Conservation (phyloP, 2,797 vertebrate species). For the Microchirus variegatus region DNA sequence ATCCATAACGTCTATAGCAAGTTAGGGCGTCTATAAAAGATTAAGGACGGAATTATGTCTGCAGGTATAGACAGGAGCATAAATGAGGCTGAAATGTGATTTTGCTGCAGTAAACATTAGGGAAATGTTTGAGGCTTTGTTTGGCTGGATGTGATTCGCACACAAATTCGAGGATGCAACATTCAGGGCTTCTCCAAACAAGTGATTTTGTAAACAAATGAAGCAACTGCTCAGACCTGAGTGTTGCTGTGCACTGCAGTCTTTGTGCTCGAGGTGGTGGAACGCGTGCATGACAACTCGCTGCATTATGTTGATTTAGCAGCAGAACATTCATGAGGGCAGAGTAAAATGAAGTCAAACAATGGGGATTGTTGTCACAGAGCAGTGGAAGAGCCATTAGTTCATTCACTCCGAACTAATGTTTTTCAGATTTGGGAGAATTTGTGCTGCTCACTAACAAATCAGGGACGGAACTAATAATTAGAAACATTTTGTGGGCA, state of each 20-base stretch:
- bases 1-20: slow-evolving; percentile 46
- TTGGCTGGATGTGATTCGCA: slow-evolving; percentile 62
- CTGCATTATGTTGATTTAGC: slow-evolving; percentile 34
- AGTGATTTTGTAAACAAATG: slow-evolving; percentile 66
- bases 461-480: slow-evolving; percentile 38
- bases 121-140: slow-evolving; percentile 61
- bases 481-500: slow-evolving; percentile 43
- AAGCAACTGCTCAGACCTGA: slow-evolving; percentile 50
- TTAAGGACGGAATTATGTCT: slow-evolving; percentile 54
- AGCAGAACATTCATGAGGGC: slow-evolving; percentile 28
- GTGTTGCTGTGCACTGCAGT: slow-evolving; percentile 18
- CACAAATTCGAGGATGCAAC: slow-evolving; percentile 64
- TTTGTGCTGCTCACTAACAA: slow-evolving; percentile 50
- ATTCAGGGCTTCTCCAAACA: slow-evolving; percentile 59
- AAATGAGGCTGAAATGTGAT: slow-evolving; percentile 54
- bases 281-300: slow-evolving; percentile 32
- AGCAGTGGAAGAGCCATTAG: slow-evolving; percentile 27
- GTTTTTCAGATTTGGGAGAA: slow-evolving; percentile 54
- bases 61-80: slow-evolving; percentile 52
- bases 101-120: slow-evolving; percentile 70
- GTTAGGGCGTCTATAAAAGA: slow-evolving; percentile 44
- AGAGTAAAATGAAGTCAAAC: slow-evolving; percentile 21
- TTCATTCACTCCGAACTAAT: slow-evolving; percentile 51
- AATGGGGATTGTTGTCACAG: slow-evolving; percentile 34
- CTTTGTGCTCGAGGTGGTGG: slow-evolving; percentile 33